A percentile compares a stretch with the other conserved stretches of the same genome.
These are phyloP conservation scores for Entomobrya multifasciata DNA, from an alignment of 2,888 invertebrate genomes.

Conservation along the genomic window DNA sequence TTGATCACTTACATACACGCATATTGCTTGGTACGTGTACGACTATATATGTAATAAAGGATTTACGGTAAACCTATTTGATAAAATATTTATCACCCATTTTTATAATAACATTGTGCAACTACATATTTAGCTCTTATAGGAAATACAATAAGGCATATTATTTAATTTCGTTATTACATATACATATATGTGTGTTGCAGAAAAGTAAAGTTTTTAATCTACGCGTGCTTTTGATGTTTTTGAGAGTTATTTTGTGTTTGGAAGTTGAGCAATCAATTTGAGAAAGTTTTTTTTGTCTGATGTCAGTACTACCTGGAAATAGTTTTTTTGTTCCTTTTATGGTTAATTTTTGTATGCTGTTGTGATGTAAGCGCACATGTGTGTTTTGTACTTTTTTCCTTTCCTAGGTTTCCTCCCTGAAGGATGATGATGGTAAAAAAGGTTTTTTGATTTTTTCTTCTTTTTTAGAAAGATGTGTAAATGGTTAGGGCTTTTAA, in stretches of 20 bases:
- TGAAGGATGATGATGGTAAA: neutral
- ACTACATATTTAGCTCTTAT: no score
- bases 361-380: neutral
- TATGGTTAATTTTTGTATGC: neutral
- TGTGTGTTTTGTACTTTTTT: constrained; percentile 17
- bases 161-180: no score
- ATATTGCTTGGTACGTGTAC: no score
- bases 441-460: neutral
- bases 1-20: neutral
- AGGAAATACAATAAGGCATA: no score
- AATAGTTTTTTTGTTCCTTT: neutral
- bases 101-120: no score
- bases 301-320: constrained; percentile 33
- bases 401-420: neutral
- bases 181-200: no score
- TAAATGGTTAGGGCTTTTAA: neutral
- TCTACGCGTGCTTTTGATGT: constrained; percentile 25
- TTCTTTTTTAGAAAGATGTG: neutral
- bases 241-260: constrained; percentile 12
- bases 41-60: no score
- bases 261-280: constrained; percentile 38
- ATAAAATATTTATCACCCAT: no score
- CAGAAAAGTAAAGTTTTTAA: constrained; percentile 23
- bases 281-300: constrained; percentile 30
- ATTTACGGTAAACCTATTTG: no score